Percentiles rank a stretch among this genome's conserved stretches.
These are phyloP conservation scores for Drosophila flavopinicola DNA, from an alignment of 2,888 invertebrate genomes.

Conservation along the genomic window DNA sequence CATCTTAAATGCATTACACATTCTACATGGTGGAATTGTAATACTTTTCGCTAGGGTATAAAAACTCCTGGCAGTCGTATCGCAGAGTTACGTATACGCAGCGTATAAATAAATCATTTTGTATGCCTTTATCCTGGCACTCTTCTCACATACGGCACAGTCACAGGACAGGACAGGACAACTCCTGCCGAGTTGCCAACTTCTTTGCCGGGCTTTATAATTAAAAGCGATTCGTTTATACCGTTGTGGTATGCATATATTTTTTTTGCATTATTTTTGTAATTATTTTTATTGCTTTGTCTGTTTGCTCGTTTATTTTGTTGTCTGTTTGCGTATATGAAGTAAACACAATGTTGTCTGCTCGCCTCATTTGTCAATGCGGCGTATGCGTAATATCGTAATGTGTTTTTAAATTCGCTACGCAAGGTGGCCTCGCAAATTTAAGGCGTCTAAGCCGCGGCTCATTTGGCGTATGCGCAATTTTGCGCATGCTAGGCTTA, in stretches of 20 bases:
- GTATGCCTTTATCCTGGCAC: constrained; percentile 23
- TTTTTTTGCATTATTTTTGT: constrained; percentile 19
- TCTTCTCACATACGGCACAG: background rate
- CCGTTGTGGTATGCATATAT: constrained; percentile 17
- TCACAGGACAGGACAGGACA: constrained; percentile 9
- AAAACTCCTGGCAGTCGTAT: background rate
- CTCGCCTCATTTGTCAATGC: constrained; percentile 45
- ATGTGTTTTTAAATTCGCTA: constrained; percentile 25
- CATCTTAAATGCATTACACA: constrained; percentile 1
- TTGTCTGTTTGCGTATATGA: constrained; percentile 11
- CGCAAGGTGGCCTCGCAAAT: constrained; percentile 5
- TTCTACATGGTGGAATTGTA: constrained; percentile 5
- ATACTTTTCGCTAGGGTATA: background rate
- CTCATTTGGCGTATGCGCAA: constrained; percentile 27
- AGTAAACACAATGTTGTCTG: constrained; percentile 16
- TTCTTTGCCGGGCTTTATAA: constrained; percentile 27
- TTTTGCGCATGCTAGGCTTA: constrained; percentile 22
- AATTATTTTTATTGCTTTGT: constrained; percentile 35
- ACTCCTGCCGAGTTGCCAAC: constrained; percentile 10
- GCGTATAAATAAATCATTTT: constrained; percentile 51
- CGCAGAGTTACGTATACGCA: constrained; percentile 43
- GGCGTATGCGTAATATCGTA: constrained; percentile 20
- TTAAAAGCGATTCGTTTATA: constrained; percentile 42
- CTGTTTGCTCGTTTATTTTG: constrained; percentile 9
- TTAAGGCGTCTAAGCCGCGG: constrained; percentile 14